Percentiles rank a stretch among this genome's conserved stretches.
Evolutionary conservation across 2,888 invertebrate species (phyloP).

Genomic region (Terebella lapidaria): DNA sequence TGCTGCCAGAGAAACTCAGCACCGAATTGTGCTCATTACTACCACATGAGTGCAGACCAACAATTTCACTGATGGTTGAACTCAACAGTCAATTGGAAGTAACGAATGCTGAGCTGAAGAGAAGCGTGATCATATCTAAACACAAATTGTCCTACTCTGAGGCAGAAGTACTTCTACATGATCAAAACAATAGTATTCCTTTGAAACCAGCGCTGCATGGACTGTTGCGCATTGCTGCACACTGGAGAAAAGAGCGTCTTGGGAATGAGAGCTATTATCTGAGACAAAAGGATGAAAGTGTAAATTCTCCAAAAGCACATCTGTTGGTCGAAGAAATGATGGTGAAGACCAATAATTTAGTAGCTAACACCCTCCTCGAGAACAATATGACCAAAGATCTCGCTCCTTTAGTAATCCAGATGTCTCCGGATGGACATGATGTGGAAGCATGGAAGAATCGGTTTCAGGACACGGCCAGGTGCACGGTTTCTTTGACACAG

Average conservation of each 20-base stretch:
- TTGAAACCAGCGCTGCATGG: no score
- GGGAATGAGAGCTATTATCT: slow-evolving; percentile 37
- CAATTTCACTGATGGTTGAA: slow-evolving; percentile 87
- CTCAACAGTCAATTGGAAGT: slow-evolving; percentile 63
- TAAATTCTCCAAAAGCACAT: slow-evolving; percentile 21
- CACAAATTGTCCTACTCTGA: not conserved
- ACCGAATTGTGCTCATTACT: slow-evolving; percentile 56
- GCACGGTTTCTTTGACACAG: not conserved
- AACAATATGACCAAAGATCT: slow-evolving; percentile 3
- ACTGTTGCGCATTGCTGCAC: slow-evolving; percentile 27
- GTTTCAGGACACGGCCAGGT: not conserved
- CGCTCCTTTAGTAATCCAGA: slow-evolving; percentile 21
- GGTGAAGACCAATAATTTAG: slow-evolving; percentile 33
- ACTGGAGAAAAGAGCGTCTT: slow-evolving; percentile 33
- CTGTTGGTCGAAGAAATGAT: slow-evolving; percentile 36
- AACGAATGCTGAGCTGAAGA: slow-evolving; percentile 24
- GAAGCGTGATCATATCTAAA: not conserved
- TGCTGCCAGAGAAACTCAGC: slow-evolving; percentile 87
- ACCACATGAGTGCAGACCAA: slow-evolving; percentile 57
- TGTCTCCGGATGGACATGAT: slow-evolving; percentile 21
- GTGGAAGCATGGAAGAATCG: slow-evolving; percentile 7
- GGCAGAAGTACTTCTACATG: not conserved
- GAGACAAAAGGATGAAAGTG: slow-evolving; percentile 17
- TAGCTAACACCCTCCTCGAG: slow-evolving; percentile 30
- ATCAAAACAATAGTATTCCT: no score